Evolutionary conservation across 2,888 invertebrate genomes (phyloP).

Genomic region (Ferdinandea cuprea): DNA sequence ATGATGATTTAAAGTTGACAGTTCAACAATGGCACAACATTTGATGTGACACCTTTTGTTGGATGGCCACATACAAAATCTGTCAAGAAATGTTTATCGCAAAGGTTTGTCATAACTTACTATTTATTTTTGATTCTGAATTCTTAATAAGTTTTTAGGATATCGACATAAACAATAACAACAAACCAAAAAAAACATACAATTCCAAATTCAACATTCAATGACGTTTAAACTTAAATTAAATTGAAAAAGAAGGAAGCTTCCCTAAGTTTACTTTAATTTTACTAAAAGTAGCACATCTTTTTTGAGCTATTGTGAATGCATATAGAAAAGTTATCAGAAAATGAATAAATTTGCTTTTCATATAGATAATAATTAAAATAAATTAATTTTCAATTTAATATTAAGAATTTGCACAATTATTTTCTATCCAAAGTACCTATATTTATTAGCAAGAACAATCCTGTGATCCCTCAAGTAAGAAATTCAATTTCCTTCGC

Average conservation of each 20-base stretch:
- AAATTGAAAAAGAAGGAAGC: not conserved
- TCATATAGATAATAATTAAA: not conserved
- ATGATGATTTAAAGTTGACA: too few relatives aligned
- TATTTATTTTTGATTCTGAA: too few relatives aligned
- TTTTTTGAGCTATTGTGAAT: not conserved
- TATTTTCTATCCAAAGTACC: not conserved
- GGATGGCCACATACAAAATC: too few relatives aligned
- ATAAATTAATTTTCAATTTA: conserved; percentile 12
- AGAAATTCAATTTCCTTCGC: conserved; percentile 26
- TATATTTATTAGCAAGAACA: not conserved
- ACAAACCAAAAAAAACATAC: too few relatives aligned
- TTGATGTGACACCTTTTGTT: too few relatives aligned
- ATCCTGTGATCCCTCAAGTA: not conserved
- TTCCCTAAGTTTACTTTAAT: not conserved
- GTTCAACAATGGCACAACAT: too few relatives aligned
- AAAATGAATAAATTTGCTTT: not conserved
- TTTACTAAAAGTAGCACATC: not conserved
- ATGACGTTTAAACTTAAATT: too few relatives aligned
- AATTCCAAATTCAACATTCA: too few relatives aligned
- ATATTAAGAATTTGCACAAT: conserved; percentile 1
- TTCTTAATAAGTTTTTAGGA: too few relatives aligned
- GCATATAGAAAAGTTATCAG: not conserved
- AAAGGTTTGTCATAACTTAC: too few relatives aligned
- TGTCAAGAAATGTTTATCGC: too few relatives aligned
- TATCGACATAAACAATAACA: too few relatives aligned